These are phyloP conservation scores for Drosophila phalerata DNA, from an alignment of 2,888 invertebrate genomes.

Conservation along the genomic window DNA sequence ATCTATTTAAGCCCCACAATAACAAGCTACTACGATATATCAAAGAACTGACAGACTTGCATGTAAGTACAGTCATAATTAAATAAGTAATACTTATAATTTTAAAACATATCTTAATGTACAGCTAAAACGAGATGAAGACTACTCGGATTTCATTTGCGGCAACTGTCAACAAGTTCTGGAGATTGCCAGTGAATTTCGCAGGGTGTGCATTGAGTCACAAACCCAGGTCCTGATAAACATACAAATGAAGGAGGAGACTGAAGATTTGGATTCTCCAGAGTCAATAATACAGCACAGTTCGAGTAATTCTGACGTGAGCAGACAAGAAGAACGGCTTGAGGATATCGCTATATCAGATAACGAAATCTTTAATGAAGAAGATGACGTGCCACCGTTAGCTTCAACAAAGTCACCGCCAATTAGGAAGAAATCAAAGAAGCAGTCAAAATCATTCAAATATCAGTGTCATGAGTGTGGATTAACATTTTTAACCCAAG, in stretches of 20 bases:
- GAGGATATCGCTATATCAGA: slow-evolving; percentile 27
- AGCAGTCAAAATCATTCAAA: slow-evolving; percentile 1
- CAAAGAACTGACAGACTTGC: slow-evolving; percentile 42
- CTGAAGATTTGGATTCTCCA: slow-evolving; percentile 7
- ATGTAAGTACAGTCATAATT: slow-evolving; percentile 24
- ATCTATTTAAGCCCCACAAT: slow-evolving; percentile 45
- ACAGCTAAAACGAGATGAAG: slow-evolving; percentile 34
- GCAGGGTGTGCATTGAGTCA: slow-evolving; percentile 52
- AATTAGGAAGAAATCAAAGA: background rate
- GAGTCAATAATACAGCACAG: background rate
- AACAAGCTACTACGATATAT: slow-evolving; percentile 43
- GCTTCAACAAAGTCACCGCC: background rate
- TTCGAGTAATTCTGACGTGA: background rate
- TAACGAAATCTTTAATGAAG: slow-evolving; percentile 34
- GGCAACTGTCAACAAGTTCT: slow-evolving; percentile 39
- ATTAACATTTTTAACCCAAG: slow-evolving; percentile 43
- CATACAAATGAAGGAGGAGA: slow-evolving; percentile 28
- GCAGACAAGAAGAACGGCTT: slow-evolving; percentile 21
- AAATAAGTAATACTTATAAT: too few relatives aligned
- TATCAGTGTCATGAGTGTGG: slow-evolving; percentile 56
- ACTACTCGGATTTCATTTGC: slow-evolving; percentile 55
- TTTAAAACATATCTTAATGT: background rate
- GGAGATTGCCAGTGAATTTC: slow-evolving; percentile 59
- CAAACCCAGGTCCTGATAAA: slow-evolving; percentile 27
- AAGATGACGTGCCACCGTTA: slow-evolving; percentile 27